Percentiles rank a stretch among this genome's conserved stretches.
Evolutionary conservation across 1,140 invertebrate species (phyloP).

Genomic region (Halesus radiatus): DNA sequence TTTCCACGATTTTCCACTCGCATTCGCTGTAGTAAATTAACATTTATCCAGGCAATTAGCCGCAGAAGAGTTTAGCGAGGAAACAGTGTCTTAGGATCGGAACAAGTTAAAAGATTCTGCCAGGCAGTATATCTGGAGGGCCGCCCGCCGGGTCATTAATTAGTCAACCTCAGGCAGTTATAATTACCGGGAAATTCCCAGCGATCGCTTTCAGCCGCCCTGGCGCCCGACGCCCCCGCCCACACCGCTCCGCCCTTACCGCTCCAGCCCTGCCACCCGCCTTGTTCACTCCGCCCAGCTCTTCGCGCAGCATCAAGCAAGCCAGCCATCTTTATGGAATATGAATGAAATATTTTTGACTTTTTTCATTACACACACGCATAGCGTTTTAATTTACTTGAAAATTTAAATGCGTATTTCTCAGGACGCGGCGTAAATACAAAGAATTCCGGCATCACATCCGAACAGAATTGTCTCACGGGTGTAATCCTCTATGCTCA

Average conservation of each 20-base stretch:
- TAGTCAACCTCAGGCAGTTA: conserved; percentile 47
- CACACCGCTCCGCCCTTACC: not conserved
- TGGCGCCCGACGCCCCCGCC: not conserved
- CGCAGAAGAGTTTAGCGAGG: conserved; percentile 27
- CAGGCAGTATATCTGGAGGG: conserved; percentile 22
- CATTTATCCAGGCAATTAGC: conserved; percentile 43
- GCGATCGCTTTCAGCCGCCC: conserved; percentile 35
- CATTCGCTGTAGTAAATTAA: conserved; percentile 29
- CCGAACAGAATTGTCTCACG: too few species aligned
- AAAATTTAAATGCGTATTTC: too few species aligned
- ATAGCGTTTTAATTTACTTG: not conserved
- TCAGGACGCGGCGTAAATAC: too few species aligned
- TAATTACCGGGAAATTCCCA: conserved; percentile 40
- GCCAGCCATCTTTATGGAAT: conserved; percentile 8
- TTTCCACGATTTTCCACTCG: conserved; percentile 24
- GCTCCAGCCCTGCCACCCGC: too few species aligned
- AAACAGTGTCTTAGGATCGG: conserved; percentile 41
- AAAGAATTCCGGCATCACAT: too few species aligned
- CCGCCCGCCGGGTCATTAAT: conserved; percentile 41
- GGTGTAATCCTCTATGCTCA: too few species aligned
- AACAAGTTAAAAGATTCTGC: conserved; percentile 33
- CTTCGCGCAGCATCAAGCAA: too few species aligned
- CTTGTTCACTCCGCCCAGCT: too few species aligned
- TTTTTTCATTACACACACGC: not conserved
- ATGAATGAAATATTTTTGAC: not conserved